Percentiles rank a stretch among this genome's conserved stretches.
Conservation (phyloP, 1,140 invertebrate genomes). For the Drosophila serrata region DNA sequence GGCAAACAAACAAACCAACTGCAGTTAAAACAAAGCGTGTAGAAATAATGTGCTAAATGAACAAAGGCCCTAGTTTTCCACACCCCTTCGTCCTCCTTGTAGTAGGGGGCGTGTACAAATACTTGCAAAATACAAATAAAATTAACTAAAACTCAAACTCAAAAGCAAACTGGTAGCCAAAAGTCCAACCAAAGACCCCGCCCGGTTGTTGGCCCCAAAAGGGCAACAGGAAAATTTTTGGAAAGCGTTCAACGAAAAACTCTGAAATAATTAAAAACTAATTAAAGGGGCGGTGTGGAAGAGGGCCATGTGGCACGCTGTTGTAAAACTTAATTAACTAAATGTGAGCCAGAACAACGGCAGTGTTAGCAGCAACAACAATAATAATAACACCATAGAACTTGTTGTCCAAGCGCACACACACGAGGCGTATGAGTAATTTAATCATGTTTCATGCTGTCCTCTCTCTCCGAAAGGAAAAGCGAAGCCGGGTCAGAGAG, state of each 20-base stretch:
- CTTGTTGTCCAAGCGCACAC: slow-evolving; percentile 51
- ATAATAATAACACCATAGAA: slow-evolving; percentile 59
- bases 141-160: slow-evolving; percentile 77
- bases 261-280: slow-evolving; percentile 80
- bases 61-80: slow-evolving; percentile 41
- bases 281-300: slow-evolving; percentile 61
- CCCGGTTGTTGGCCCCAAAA: slow-evolving; percentile 24
- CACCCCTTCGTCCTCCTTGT: not conserved
- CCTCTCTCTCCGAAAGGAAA: slow-evolving; percentile 41
- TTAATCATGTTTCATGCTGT: slow-evolving; percentile 75
- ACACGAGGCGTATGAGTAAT: slow-evolving; percentile 77
- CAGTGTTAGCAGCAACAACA: slow-evolving; percentile 26
- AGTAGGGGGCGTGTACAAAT: slow-evolving; percentile 39
- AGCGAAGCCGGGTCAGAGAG: slow-evolving; percentile 9
- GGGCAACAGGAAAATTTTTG: slow-evolving; percentile 46
- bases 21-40: slow-evolving; percentile 75
- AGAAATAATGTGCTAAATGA: slow-evolving; percentile 77
- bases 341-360: slow-evolving; percentile 55
- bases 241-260: slow-evolving; percentile 53
- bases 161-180: slow-evolving; percentile 55
- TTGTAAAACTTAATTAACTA: slow-evolving; percentile 81
- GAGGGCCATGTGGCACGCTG: slow-evolving; percentile 48
- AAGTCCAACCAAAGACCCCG: slow-evolving; percentile 33
- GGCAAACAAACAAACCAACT: slow-evolving; percentile 62
- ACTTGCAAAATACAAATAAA: slow-evolving; percentile 78